Conservation (phyloP, 2,888 invertebrate genomes). For the Automeris io region DNA sequence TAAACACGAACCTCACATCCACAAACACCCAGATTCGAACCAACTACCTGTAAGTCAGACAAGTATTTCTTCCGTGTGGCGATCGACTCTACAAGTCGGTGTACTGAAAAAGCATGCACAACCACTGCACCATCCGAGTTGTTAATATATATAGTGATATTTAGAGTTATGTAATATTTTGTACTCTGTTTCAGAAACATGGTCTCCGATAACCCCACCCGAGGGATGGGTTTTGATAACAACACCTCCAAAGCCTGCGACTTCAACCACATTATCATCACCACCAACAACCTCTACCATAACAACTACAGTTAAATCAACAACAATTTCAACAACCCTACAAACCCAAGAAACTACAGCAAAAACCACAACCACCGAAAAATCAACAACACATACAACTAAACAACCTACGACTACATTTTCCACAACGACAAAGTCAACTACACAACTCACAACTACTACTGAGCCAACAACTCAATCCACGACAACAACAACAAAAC, state of each 20-base stretch:
- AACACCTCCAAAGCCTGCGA: constrained; percentile 51
- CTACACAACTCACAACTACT: constrained; percentile 38
- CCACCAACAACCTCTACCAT: constrained; percentile 27
- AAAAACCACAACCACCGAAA: constrained; percentile 30
- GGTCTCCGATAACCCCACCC: constrained; percentile 80
- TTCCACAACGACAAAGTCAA: constrained; percentile 30
- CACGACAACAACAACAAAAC: constrained; percentile 39
- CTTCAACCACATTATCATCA: constrained; percentile 22
- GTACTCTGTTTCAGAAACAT: constrained; percentile 76
- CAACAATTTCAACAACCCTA: constrained; percentile 26
- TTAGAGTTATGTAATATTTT: no score
- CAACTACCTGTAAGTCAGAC: no score
- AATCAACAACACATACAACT: constrained; percentile 30
- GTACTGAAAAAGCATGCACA: no score
- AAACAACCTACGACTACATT: constrained; percentile 30
- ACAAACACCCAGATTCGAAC: no score
- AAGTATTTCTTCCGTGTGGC: no score
- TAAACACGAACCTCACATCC: no score
- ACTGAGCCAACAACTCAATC: constrained; percentile 31
- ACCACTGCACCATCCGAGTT: no score
- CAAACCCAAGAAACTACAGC: constrained; percentile 10
- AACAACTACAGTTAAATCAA: constrained; percentile 18
- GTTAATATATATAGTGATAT: no score
- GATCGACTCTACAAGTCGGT: no score
- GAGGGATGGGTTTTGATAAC: constrained; percentile 80